These are phyloP conservation scores for Phaedon cochleariae DNA, from an alignment of 2,888 invertebrate genomes.

Conservation along the genomic window DNA sequence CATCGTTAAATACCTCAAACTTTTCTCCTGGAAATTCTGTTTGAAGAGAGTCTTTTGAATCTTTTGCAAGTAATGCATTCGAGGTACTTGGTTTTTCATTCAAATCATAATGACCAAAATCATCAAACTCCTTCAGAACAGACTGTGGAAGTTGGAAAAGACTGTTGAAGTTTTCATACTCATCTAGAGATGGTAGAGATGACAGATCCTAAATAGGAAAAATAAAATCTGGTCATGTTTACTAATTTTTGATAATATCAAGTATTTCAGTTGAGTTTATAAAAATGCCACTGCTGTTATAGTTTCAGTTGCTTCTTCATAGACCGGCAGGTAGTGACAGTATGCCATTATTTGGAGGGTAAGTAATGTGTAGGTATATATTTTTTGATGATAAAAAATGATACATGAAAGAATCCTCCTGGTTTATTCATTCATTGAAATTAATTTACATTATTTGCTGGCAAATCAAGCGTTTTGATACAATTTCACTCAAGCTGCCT, in stretches of 20 bases:
- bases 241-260: not conserved
- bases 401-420: too few relatives aligned
- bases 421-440: too few relatives aligned
- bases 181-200: conserved; percentile 42
- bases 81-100: not conserved
- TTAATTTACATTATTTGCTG: too few relatives aligned
- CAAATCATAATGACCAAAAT: not conserved
- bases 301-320: not conserved
- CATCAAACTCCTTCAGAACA: conserved; percentile 24
- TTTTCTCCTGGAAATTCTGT: not conserved
- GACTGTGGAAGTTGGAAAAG: conserved; percentile 31
- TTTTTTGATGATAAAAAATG: too few relatives aligned
- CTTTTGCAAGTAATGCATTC: not conserved
- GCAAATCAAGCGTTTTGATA: too few relatives aligned
- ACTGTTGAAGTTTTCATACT: conserved; percentile 38
- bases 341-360: too few relatives aligned
- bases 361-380: too few relatives aligned
- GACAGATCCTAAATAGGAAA: conserved; percentile 44
- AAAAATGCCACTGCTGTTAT: not conserved
- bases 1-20: conserved; percentile 40
- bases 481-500: too few relatives aligned
- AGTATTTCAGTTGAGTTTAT: too few relatives aligned
- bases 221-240: conserved; percentile 6
- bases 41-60: not conserved
- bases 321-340: too few relatives aligned